Evolutionary conservation across 2,888 invertebrate species (phyloP).

Genomic region (Rotaria magnacalcarata): DNA sequence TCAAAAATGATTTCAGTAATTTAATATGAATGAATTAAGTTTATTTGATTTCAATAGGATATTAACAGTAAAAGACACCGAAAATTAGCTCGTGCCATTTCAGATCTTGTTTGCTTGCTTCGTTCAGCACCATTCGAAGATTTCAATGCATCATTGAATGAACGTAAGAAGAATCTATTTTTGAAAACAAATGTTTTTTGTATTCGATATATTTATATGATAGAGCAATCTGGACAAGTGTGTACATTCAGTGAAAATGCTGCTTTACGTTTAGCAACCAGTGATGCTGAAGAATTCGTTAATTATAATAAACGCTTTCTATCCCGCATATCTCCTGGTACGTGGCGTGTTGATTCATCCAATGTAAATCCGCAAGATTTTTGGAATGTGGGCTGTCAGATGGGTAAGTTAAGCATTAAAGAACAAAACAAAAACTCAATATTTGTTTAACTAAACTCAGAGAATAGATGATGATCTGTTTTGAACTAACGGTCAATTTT

Average conservation of each 20-base stretch:
- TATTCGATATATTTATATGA: not conserved
- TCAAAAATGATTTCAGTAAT: not conserved
- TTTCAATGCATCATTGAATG: not conserved
- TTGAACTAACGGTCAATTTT: not conserved
- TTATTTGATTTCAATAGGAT: not conserved
- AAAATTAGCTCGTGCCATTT: not conserved
- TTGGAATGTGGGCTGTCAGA: constrained; percentile 65
- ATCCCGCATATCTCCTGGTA: constrained; percentile 10
- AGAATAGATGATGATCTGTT: not conserved
- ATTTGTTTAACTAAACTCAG: not conserved
- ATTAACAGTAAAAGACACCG: constrained; percentile 4
- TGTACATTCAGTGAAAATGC: constrained; percentile 36
- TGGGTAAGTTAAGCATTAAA: constrained; percentile 57
- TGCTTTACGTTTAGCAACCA: constrained; percentile 14
- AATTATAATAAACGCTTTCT: constrained; percentile 34
- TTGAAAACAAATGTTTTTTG: not conserved
- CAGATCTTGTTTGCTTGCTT: constrained; percentile 11
- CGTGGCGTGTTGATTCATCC: constrained; percentile 62
- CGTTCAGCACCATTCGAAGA: constrained; percentile 11
- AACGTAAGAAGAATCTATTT: not conserved
- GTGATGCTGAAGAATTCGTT: constrained; percentile 34
- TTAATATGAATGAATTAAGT: not conserved
- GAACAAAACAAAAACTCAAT: not conserved
- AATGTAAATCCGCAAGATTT: constrained; percentile 64
- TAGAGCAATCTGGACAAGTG: constrained; percentile 9